Percentiles rank a stretch among this genome's conserved stretches.
Evolutionary conservation across 2,113 vertebrate species (phyloP).

Genomic region (Callopanchax toddi): DNA sequence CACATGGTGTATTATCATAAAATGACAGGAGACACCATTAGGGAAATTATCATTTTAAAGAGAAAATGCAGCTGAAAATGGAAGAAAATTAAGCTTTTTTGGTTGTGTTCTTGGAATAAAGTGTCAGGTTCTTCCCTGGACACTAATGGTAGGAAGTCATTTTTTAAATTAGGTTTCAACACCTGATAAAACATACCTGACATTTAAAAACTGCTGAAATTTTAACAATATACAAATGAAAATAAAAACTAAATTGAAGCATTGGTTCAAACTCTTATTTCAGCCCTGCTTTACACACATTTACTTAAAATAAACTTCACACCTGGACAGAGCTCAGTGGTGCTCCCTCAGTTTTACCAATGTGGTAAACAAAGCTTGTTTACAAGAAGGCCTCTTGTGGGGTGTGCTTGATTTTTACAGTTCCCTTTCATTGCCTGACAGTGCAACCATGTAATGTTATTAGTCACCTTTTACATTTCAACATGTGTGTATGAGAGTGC

Average conservation of each 20-base stretch:
- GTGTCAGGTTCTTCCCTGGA: conserved; percentile 3
- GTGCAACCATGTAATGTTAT: conserved; percentile 54
- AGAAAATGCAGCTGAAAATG: conserved; percentile 29
- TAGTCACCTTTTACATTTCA: conserved; percentile 54
- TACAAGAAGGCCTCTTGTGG: conserved; percentile 39
- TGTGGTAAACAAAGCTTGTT: conserved; percentile 54
- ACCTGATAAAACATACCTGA: not conserved
- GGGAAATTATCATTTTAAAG: conserved; percentile 22
- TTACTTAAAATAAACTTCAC: conserved; percentile 11
- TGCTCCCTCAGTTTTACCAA: conserved; percentile 12
- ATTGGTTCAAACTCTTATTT: not conserved
- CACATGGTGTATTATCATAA: conserved; percentile 47
- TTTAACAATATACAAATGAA: not conserved
- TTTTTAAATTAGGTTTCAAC: not conserved
- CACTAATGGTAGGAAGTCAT: no score
- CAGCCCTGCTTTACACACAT: not conserved
- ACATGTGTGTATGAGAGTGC: conserved; percentile 21
- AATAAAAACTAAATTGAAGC: not conserved
- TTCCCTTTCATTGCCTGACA: conserved; percentile 45
- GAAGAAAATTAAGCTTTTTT: conserved; percentile 6
- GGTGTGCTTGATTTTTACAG: conserved; percentile 38
- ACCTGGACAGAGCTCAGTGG: conserved; percentile 23
- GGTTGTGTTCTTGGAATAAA: conserved; percentile 25
- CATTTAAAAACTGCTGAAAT: not conserved
- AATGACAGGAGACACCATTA: conserved; percentile 21